These are phyloP conservation scores for Aphelinus atriplicis DNA, from an alignment of 1,140 invertebrate genomes.

Conservation along the genomic window DNA sequence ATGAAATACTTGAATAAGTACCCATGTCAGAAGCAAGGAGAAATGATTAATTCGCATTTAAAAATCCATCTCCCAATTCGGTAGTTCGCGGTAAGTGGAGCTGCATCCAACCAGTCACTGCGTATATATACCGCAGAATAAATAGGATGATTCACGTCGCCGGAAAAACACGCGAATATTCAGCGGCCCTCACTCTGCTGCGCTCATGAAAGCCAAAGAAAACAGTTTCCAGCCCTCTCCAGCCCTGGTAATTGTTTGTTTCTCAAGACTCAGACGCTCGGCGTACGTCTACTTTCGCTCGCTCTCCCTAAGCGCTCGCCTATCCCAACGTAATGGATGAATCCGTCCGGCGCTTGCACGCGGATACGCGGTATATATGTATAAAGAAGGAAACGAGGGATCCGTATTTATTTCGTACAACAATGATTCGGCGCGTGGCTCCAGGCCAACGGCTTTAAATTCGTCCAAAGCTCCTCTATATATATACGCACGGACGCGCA, in stretches of 20 bases:
- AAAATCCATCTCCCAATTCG: too few relatives aligned
- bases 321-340: conserved; percentile 29
- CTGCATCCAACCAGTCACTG: too few relatives aligned
- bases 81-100: too few relatives aligned
- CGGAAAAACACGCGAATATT: too few relatives aligned
- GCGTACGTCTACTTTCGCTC: neutral
- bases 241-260: conserved; percentile 30
- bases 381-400: neutral
- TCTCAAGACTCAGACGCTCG: neutral
- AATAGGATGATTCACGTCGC: too few relatives aligned
- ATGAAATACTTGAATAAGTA: too few relatives aligned
- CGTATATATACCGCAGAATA: too few relatives aligned
- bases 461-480: neutral
- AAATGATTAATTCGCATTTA: too few relatives aligned
- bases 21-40: too few relatives aligned
- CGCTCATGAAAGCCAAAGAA: neutral
- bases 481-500: neutral
- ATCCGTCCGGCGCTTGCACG: conserved; percentile 13
- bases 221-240: neutral
- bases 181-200: too few relatives aligned
- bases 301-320: neutral
- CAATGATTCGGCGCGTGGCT: conserved; percentile 36
- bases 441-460: conserved; percentile 26
- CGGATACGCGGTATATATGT: neutral
- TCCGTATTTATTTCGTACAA: conserved; percentile 27